Evolutionary conservation across 2,113 vertebrate genomes (phyloP), one percentile per base, ranked within the genome.

Genomic region (Paracanthobrama guichenoti): DNA sequence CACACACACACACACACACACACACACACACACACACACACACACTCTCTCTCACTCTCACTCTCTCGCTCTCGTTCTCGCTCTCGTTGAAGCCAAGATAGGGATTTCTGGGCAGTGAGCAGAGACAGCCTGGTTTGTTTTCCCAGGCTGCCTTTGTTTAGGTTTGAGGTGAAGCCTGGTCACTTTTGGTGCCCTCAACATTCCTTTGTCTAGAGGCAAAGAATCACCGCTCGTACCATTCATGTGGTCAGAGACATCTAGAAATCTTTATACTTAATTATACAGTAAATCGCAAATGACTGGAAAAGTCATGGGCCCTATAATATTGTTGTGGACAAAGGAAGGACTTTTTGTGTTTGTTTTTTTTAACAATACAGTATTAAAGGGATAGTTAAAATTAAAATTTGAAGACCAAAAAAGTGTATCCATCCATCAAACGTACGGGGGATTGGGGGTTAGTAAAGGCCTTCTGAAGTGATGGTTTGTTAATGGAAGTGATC

Each of bases 81-180:
- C 55, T 14, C 10, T 81, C 69, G 42, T 24, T 48, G n/a, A 57
- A 72, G 86, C 50, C 62, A 75, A 69, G 69, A 53, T 64, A 60
- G 69, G 62, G 39, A 64, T 73, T 79, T 64, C 8, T 81, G 28
- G 46, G 44, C 80, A 66, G n/a, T 3, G 60, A 55, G 73, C n/a
- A 55, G 55, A 77, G 62, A 64, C 55, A 60, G 35, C 13, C 55
- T 79, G 4, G 60, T 44, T 62, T 79, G 76, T 79, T 79, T 60
- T 79, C 55, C 11, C 12, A 79, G 22, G 55, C 31, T 44, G 76
- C 12, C 82, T 84, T 84, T 84, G 73, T 83, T 75, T 79, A 28
- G 78, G 46, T 83, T n/a, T 31, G 26, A 46, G 44, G 42, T 86
- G 22, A 81, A 64, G 69, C 60, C 22, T 72, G 53, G 53, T 67